Evolutionary conservation across 2,797 vertebrate species (phyloP).

Genomic region (Falco cherrug): DNA sequence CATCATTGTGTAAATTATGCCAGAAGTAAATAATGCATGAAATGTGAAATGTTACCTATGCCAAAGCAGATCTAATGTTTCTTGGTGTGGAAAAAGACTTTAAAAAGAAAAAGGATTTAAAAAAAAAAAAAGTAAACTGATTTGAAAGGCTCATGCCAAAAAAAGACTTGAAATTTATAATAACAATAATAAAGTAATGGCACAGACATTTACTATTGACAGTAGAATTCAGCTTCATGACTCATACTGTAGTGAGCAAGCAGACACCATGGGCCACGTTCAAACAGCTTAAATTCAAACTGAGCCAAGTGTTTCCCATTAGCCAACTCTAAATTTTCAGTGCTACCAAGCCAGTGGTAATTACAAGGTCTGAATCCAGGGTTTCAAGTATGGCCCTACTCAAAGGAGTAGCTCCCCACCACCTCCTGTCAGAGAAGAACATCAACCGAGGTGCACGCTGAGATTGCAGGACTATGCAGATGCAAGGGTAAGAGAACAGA

Average conservation of each 20-base stretch:
- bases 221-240: conserved; percentile 20
- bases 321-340: neutral
- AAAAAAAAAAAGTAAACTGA: neutral
- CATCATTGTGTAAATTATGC: neutral
- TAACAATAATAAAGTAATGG: neutral
- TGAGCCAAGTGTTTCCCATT: conserved; percentile 16
- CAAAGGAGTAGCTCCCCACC: neutral
- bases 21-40: conserved; percentile 53
- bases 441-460: rapidly evolving
- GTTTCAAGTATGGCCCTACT: rapidly evolving
- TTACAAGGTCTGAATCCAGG: neutral
- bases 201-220: conserved; percentile 2
- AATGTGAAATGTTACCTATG: conserved; percentile 5
- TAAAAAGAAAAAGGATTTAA: neutral
- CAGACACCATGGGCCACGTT: neutral
- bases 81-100: neutral
- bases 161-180: neutral
- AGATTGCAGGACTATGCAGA: neutral
- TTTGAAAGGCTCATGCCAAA: neutral
- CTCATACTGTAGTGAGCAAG: neutral
- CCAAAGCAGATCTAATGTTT: conserved; percentile 44
- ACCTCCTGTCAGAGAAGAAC: neutral
- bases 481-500: neutral
- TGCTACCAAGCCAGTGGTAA: neutral
- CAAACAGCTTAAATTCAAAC: conserved; percentile 7